Evolutionary conservation across 2,797 vertebrate genomes (phyloP).

Genomic region (Parotocinclus haroldoi): DNA sequence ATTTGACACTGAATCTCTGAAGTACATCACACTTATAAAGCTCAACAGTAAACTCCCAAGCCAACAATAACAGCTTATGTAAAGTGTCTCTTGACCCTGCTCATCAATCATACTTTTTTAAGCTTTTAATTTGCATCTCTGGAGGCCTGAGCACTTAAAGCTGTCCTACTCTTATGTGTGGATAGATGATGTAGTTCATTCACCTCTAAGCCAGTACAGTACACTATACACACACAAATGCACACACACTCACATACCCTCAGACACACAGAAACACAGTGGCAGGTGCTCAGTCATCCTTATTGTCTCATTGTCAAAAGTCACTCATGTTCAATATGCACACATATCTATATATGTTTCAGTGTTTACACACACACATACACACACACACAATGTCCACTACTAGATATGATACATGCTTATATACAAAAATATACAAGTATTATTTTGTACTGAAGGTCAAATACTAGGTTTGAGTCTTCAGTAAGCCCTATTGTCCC

Average conservation of each 20-base stretch:
- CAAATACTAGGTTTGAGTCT: constrained; percentile 69
- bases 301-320: too few relatives aligned
- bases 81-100: constrained; percentile 46
- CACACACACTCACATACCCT: constrained; percentile 23
- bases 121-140: constrained; percentile 49
- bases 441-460: constrained; percentile 68
- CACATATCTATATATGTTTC: background rate
- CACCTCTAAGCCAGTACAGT: constrained; percentile 32
- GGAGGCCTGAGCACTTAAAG: constrained; percentile 48
- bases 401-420: constrained; percentile 44
- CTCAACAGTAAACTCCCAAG: background rate
- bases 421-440: constrained; percentile 76
- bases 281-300: too few relatives aligned
- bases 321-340: too few relatives aligned
- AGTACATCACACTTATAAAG: too few relatives aligned
- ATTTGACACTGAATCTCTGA: background rate
- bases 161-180: constrained; percentile 42
- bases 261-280: constrained; percentile 12
- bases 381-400: constrained; percentile 10
- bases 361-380: constrained; percentile 35
- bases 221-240: constrained; percentile 21
- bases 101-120: constrained; percentile 40
- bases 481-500: constrained; percentile 83
- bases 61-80: constrained; percentile 24
- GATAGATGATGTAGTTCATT: constrained; percentile 32